Evolutionary conservation across 2,797 vertebrate genomes (phyloP).

Genomic region (Sebastes oblongus): DNA sequence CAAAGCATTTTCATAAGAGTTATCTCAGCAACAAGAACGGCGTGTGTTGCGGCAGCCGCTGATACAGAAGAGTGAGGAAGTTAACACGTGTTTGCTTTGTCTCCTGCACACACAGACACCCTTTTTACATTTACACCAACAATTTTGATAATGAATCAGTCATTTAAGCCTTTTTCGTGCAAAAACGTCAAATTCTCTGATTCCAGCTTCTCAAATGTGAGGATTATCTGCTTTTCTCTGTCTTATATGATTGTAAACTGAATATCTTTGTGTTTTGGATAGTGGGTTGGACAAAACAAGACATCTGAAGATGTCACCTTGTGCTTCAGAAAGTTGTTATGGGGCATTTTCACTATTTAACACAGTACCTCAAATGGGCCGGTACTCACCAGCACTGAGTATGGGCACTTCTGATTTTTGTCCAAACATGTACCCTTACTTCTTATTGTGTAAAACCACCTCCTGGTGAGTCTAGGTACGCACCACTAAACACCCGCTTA

Average conservation of each 20-base stretch:
- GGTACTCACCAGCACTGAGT: too few species aligned
- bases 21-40: not conserved
- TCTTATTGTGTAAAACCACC: too few species aligned
- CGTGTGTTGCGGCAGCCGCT: not conserved
- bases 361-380: too few species aligned
- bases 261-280: not conserved
- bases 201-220: not conserved
- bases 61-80: slow-evolving; percentile 25
- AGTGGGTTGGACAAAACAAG: not conserved
- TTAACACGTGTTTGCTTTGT: slow-evolving; percentile 1
- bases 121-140: not conserved
- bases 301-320: not conserved
- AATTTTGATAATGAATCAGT: not conserved
- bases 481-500: too few species aligned
- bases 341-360: not conserved
- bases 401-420: too few species aligned
- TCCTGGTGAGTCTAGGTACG: too few species aligned
- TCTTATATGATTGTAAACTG: not conserved
- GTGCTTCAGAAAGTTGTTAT: not conserved
- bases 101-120: not conserved
- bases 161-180: not conserved
- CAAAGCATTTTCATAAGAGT: not conserved
- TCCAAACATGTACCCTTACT: too few species aligned
- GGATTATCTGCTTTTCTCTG: not conserved
- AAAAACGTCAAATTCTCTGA: not conserved